A percentile compares a stretch with the other conserved stretches of the same genome.
Conservation (phyloP, 2,888 invertebrate genomes). For the Artemia sinica region DNA sequence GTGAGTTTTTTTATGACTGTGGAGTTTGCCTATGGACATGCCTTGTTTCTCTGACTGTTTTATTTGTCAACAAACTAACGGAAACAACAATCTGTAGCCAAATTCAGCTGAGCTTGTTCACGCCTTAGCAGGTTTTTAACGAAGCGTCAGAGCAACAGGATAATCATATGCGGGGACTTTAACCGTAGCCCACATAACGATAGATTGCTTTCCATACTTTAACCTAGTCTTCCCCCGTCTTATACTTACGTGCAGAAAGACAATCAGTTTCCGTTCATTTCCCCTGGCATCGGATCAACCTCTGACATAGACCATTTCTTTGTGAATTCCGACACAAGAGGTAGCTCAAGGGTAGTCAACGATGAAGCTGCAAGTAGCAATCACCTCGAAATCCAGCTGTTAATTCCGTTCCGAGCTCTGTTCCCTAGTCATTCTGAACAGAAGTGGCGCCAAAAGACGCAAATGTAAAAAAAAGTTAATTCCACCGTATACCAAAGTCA, state of each 20-base stretch:
- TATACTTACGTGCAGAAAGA: background rate
- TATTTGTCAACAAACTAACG: background rate
- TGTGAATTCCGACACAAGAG: background rate
- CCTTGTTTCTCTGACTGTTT: background rate
- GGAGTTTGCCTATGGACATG: background rate
- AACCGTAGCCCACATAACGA: background rate
- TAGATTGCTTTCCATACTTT: background rate
- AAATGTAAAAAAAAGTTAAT: no score
- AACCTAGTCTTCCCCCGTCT: background rate
- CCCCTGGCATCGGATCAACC: background rate
- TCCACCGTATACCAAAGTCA: no score
- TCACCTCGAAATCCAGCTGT: background rate
- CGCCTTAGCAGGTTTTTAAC: no score
- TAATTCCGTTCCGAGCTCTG: background rate
- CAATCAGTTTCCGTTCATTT: background rate
- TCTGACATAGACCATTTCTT: background rate
- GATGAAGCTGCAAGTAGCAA: background rate
- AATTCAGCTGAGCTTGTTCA: constrained; percentile 3
- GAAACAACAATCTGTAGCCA: background rate
- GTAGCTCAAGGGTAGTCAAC: background rate
- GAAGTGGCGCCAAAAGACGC: no score
- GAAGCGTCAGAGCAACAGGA: background rate
- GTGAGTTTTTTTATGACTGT: background rate
- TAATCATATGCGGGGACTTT: background rate
- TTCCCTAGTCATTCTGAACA: no score